Evolutionary conservation across 2,113 vertebrate species (phyloP).

Genomic region (Acrocephalus kingi): DNA sequence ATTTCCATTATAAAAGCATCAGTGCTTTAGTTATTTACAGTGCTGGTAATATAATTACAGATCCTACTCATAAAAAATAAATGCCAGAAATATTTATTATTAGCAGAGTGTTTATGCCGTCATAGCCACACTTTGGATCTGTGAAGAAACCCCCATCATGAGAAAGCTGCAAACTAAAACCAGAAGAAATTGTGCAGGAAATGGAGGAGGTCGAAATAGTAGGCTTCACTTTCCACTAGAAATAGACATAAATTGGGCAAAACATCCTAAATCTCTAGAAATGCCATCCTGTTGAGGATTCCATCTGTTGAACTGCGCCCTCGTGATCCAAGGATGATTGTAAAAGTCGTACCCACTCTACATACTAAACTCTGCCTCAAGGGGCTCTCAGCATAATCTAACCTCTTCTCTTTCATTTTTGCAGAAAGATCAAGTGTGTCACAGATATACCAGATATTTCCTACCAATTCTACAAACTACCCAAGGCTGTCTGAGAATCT

Average conservation of each 20-base stretch:
- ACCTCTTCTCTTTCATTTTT: neutral
- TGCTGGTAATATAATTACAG: constrained; percentile 59
- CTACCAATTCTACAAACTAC: neutral
- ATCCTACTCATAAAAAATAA: constrained; percentile 49
- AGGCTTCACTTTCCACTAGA: neutral
- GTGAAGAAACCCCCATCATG: neutral
- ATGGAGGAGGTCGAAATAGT: neutral
- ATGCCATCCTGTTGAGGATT: neutral
- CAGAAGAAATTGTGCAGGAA: neutral
- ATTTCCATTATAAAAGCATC: constrained; percentile 70
- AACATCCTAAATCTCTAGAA: neutral
- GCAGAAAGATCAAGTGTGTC: neutral
- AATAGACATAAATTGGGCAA: neutral
- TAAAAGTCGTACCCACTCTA: neutral
- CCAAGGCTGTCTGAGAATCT: neutral
- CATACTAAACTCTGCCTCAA: neutral
- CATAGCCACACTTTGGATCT: neutral
- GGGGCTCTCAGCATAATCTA: neutral
- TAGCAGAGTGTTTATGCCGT: neutral
- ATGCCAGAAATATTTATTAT: constrained; percentile 55
- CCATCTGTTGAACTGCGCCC: neutral
- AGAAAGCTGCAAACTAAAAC: neutral
- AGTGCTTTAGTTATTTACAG: constrained; percentile 62
- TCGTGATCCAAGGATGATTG: neutral
- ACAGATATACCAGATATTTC: neutral